These are phyloP conservation scores for Drosophila seguyi DNA, from an alignment of 1,140 invertebrate genomes.

Conservation along the genomic window DNA sequence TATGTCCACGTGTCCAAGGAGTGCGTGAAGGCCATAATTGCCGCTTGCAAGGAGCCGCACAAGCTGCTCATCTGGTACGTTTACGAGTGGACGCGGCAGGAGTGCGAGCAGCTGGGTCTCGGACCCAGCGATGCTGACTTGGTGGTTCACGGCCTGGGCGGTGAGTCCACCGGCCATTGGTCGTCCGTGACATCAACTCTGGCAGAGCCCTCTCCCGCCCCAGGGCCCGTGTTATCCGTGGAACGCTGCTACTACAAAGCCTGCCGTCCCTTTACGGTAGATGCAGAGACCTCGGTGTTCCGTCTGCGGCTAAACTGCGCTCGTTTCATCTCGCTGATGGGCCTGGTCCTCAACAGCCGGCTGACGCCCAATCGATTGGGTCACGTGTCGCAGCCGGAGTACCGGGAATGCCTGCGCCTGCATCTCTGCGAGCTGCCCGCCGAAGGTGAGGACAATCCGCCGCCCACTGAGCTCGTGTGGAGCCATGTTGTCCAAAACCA, in stretches of 20 bases:
- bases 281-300: slow-evolving; percentile 59
- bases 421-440: slow-evolving; percentile 52
- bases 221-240: slow-evolving; percentile 39
- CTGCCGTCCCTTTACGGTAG: slow-evolving; percentile 75
- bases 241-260: slow-evolving; percentile 83
- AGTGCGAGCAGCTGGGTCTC: slow-evolving; percentile 70
- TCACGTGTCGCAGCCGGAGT: slow-evolving; percentile 54
- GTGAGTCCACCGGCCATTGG: slow-evolving; percentile 22
- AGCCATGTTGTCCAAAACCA: slow-evolving; percentile 63
- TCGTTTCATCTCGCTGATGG: slow-evolving; percentile 75
- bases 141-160: slow-evolving; percentile 21
- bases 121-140: slow-evolving; percentile 48
- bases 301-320: slow-evolving; percentile 61
- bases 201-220: background rate
- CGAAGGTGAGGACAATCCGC: slow-evolving; percentile 23
- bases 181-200: slow-evolving; percentile 6
- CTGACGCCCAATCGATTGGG: slow-evolving; percentile 61
- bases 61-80: slow-evolving; percentile 81
- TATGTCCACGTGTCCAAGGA: slow-evolving; percentile 83
- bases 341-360: slow-evolving; percentile 75
- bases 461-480: slow-evolving; percentile 52
- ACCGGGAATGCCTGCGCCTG: slow-evolving; percentile 70
- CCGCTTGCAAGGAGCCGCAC: slow-evolving; percentile 71
- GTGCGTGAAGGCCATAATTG: slow-evolving; percentile 78
- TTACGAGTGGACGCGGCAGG: slow-evolving; percentile 82